Base-by-base conservation (phyloP, 2,888 invertebrate species). In the Parascotia fuliginaria region DNA sequence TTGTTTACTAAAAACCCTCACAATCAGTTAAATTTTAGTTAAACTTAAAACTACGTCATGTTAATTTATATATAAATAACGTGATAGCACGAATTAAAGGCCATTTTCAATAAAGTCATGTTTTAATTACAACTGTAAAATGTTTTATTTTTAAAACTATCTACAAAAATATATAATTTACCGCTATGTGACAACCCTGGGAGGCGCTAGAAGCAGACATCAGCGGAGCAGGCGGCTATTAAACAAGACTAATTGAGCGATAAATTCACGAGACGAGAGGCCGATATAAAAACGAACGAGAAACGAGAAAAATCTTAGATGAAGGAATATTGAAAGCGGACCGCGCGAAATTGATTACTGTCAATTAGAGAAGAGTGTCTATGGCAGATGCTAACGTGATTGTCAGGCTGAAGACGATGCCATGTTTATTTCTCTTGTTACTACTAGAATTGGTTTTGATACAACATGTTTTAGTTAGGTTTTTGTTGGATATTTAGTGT, bases 161-260 rank as follows among this genome's bases (percentile, higher is more conserved):
- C 14, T 7, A 32, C 14, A 24, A 42, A 27, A 37, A 37, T 24
- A 12, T 31, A 0, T 5, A 9, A n/a, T 45, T 13, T 38, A 32
- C 28, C 9, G 6, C 11, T 14, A 2, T 4, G 75, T 51, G 85
- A 40, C 88, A 91, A 56, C 92, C 92, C 91, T 92, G 65, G 34
- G 74, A 83, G 75, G 77, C 82, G 83, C 85, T 85, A 84, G 89
- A 85, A 86, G 89, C 87, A 91, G 92, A 91, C 92, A 92, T 89
- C 90, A 90, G 87, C 87, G 83, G 86, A 87, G 89, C 90, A 86
- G 90, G 90, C 90, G 83, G 89, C 92, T 92, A 92, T 92, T 92
- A 92, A 92, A 92, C 91, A 92, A 92, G 92, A 92, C 92, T 92
- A 92, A 92, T 92, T 92, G 92, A 92, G 92, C 92, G 91, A 92